phyloP scores from a whole-genome alignment of 2,113 vertebrate species.

The Rousettus leschenaultii region DNA sequence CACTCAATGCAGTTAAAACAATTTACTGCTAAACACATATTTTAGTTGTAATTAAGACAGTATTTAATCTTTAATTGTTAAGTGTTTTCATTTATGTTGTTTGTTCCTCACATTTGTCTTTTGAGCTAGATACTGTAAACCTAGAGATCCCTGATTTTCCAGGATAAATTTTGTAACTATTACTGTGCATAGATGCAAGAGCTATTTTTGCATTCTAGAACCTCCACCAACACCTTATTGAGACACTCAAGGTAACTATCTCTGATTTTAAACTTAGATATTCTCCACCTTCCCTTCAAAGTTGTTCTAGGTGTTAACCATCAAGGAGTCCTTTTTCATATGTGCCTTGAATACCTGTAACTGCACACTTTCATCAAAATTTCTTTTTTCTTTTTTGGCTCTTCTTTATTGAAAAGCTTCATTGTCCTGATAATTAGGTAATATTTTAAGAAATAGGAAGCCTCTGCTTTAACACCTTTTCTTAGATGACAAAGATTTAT shows the following conservation, averaged over 20 bases:
- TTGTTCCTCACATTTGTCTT: neutral
- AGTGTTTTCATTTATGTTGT: neutral
- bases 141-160: neutral
- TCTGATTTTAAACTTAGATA: neutral
- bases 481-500: neutral
- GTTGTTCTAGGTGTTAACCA: neutral
- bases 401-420: neutral
- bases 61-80: neutral
- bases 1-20: neutral
- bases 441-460: neutral
- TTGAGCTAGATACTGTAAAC: neutral
- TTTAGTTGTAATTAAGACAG: neutral
- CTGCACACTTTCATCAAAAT: neutral
- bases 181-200: neutral
- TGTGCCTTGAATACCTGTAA: neutral
- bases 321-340: neutral
- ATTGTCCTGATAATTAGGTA: neutral
- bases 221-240: neutral
- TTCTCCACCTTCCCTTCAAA: neutral
- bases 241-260: neutral
- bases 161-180: neutral
- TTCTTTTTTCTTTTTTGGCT: neutral
- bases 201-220: neutral
- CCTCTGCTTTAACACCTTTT: neutral
- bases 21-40: neutral